Evolutionary conservation across 2,888 invertebrate genomes (phyloP).

Genomic region (Cephus sareptanus): DNA sequence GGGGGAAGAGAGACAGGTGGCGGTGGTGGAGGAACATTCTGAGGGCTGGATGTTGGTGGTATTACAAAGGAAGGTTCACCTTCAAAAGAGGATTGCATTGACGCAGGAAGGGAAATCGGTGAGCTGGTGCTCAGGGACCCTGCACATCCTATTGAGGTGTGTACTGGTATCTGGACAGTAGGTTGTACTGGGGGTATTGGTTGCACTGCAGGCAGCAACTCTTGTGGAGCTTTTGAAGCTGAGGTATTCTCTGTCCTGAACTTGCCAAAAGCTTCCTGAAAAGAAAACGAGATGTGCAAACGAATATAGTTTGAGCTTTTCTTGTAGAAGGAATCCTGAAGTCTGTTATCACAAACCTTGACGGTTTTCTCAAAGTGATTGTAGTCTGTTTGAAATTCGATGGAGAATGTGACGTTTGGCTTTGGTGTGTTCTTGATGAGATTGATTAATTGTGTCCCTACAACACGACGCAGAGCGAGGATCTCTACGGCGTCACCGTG

Average conservation of each 20-base stretch:
- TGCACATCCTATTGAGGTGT: constrained; percentile 70
- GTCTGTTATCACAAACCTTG: constrained; percentile 52
- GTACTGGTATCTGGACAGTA: constrained; percentile 67
- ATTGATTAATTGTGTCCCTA: constrained; percentile 80
- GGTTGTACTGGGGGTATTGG: constrained; percentile 56
- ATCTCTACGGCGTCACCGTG: constrained; percentile 89
- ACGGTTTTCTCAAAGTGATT: constrained; percentile 81
- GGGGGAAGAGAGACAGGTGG: constrained; percentile 61
- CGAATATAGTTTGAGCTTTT: no score
- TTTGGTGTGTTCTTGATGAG: constrained; percentile 86
- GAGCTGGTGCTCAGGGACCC: constrained; percentile 77
- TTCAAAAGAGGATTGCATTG: constrained; percentile 83
- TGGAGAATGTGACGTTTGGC: constrained; percentile 80
- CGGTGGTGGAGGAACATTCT: constrained; percentile 62
- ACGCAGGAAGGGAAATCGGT: constrained; percentile 75
- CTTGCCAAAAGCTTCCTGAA: constrained; percentile 77
- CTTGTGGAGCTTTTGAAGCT: constrained; percentile 64
- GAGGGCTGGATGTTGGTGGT: constrained; percentile 63
- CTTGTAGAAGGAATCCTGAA: no score
- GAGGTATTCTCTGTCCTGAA: constrained; percentile 74
- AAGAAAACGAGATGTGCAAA: constrained; percentile 6
- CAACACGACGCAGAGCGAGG: constrained; percentile 83
- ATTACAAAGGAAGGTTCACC: constrained; percentile 73
- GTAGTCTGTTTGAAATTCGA: constrained; percentile 85
- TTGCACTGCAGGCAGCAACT: constrained; percentile 67